Percentiles rank a stretch among this genome's conserved stretches.
These are phyloP conservation scores for Crepidodera aurea DNA, from an alignment of 2,888 invertebrate species.

Conservation along the genomic window DNA sequence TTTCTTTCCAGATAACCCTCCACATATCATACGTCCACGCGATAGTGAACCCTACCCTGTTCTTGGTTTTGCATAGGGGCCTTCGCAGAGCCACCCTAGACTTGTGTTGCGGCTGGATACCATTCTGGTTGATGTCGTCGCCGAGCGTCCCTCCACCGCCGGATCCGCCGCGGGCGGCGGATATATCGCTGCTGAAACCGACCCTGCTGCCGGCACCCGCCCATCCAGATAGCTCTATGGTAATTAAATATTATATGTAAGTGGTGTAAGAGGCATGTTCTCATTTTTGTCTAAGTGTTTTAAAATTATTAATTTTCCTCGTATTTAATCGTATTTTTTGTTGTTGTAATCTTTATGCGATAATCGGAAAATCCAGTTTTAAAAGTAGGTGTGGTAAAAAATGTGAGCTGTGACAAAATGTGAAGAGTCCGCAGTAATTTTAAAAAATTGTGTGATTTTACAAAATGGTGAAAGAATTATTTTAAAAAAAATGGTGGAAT, in stretches of 20 bases:
- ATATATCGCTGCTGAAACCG: slow-evolving; percentile 69
- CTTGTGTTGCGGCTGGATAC: slow-evolving; percentile 73
- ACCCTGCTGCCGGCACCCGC: slow-evolving; percentile 65
- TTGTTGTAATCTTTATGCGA: too few relatives aligned
- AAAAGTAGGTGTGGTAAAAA: too few relatives aligned
- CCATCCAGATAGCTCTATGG: slow-evolving; percentile 64
- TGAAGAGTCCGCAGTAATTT: too few relatives aligned
- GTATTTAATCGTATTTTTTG: too few relatives aligned
- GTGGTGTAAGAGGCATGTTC: slow-evolving; percentile 57
- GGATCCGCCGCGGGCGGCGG: slow-evolving; percentile 66
- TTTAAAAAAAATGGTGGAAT: too few relatives aligned
- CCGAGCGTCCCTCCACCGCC: slow-evolving; percentile 69
- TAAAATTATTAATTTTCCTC: background rate
- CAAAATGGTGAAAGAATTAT: too few relatives aligned
- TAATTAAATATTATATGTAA: slow-evolving; percentile 67
- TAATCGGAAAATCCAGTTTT: too few relatives aligned
- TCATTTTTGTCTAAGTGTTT: slow-evolving; percentile 27
- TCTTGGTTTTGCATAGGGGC: slow-evolving; percentile 80
- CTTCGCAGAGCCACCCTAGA: slow-evolving; percentile 76
- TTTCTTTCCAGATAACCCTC: slow-evolving; percentile 81
- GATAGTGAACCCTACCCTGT: slow-evolving; percentile 82
- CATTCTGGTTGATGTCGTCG: slow-evolving; percentile 56
- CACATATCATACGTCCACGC: slow-evolving; percentile 90
- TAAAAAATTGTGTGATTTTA: too few relatives aligned
- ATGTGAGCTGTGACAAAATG: too few relatives aligned